phyloP scores from a whole-genome alignment of 2,797 vertebrate genomes.

The Trichosurus vulpecula region DNA sequence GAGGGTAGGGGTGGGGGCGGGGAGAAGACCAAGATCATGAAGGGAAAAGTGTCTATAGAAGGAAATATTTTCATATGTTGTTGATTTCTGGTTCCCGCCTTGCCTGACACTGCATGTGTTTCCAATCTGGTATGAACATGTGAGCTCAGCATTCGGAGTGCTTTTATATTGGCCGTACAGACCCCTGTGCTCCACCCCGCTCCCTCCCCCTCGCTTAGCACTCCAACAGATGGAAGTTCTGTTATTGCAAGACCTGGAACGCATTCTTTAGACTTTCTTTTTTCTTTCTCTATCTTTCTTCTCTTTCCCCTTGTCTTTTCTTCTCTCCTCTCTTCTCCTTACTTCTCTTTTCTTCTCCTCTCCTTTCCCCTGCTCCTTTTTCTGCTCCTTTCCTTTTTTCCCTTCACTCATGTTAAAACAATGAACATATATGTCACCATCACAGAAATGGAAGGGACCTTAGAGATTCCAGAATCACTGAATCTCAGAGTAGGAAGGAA shows the following conservation, averaged over 20 bases:
- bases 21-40: not conserved
- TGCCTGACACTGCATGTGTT: slow-evolving; percentile 59
- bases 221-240: not conserved
- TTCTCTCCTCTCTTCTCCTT: not conserved
- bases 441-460: not conserved
- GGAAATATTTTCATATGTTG: slow-evolving; percentile 46
- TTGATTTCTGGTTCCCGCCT: slow-evolving; percentile 64
- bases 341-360: not conserved
- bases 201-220: not conserved
- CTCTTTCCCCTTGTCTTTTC: not conserved
- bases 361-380: not conserved
- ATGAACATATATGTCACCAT: not conserved
- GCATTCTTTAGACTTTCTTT: slow-evolving; percentile 7
- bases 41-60: slow-evolving; percentile 49
- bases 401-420: slow-evolving; percentile 22
- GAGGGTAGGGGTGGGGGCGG: not conserved
- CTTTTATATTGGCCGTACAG: not conserved
- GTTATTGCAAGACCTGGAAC: slow-evolving; percentile 18
- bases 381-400: not conserved
- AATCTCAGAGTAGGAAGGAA: not conserved
- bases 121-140: slow-evolving; percentile 58
- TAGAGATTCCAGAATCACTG: not conserved
- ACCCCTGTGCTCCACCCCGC: not conserved
- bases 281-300: not conserved
- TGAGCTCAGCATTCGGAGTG: slow-evolving; percentile 13